Evolutionary conservation across 2,113 vertebrate species (phyloP).

Genomic region (Trematocara marginatum): DNA sequence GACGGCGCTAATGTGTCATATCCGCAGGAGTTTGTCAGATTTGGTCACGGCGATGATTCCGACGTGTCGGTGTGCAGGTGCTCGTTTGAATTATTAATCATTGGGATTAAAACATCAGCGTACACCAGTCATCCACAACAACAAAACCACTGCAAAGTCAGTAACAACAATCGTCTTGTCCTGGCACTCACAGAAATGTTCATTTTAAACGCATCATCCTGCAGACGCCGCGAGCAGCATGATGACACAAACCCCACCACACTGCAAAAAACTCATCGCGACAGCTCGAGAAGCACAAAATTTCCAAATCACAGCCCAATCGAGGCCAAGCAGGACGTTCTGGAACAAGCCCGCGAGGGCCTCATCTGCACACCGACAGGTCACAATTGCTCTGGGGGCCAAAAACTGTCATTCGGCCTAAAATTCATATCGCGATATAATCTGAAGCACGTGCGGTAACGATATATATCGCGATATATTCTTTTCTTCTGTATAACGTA

Average conservation of each 20-base stretch:
- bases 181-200: background rate
- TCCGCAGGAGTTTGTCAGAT: background rate
- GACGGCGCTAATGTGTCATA: background rate
- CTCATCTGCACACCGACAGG: rapidly evolving
- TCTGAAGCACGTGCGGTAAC: too few relatives aligned
- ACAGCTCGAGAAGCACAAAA: background rate
- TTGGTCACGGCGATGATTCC: background rate
- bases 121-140: background rate
- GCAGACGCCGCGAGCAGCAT: background rate
- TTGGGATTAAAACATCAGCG: background rate
- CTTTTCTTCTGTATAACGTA: too few relatives aligned
- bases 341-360: background rate
- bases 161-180: background rate
- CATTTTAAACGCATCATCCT: background rate
- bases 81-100: background rate
- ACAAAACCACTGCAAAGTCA: rapidly evolving
- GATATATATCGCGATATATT: too few relatives aligned
- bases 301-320: background rate
- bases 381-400: background rate
- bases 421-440: too few relatives aligned
- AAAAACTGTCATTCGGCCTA: background rate
- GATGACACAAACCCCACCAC: rapidly evolving
- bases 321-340: background rate
- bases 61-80: background rate
- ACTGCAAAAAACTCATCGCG: background rate